phyloP scores from a whole-genome alignment of 2,113 vertebrate genomes.

The Caretta caretta region DNA sequence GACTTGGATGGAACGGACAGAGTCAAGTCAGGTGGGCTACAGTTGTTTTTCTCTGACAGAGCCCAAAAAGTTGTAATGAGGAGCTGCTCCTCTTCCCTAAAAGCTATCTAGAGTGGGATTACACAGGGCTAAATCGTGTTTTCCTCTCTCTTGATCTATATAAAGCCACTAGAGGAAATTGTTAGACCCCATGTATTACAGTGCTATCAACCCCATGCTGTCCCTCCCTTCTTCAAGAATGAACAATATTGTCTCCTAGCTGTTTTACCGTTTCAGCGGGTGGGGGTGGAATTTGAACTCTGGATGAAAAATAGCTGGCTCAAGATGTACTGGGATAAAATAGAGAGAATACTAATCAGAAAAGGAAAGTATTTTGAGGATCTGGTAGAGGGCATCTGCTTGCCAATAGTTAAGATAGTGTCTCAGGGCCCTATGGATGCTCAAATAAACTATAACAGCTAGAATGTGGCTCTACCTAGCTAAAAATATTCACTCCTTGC shows the following conservation, averaged over 20 bases:
- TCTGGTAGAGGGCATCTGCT: background rate
- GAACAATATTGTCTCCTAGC: background rate
- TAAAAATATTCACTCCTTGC: background rate
- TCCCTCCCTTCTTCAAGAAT: background rate
- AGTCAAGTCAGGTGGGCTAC: background rate
- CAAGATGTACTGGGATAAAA: background rate
- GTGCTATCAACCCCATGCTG: background rate
- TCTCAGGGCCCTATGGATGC: background rate
- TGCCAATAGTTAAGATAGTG: background rate
- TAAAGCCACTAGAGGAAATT: conserved; percentile 6
- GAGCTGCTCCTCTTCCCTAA: background rate
- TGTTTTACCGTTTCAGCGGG: background rate
- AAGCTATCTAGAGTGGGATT: background rate
- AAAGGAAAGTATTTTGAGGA: background rate
- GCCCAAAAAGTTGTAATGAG: background rate
- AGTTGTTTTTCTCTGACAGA: background rate
- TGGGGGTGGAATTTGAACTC: background rate
- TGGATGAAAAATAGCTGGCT: background rate
- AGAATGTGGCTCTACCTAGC: background rate
- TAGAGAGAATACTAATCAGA: background rate
- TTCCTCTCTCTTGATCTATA: conserved; percentile 8
- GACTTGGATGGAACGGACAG: background rate
- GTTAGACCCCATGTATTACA: background rate
- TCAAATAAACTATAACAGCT: background rate
- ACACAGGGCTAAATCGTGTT: background rate